Conservation (phyloP, 2,797 vertebrate species). For the Esox lucius region DNA sequence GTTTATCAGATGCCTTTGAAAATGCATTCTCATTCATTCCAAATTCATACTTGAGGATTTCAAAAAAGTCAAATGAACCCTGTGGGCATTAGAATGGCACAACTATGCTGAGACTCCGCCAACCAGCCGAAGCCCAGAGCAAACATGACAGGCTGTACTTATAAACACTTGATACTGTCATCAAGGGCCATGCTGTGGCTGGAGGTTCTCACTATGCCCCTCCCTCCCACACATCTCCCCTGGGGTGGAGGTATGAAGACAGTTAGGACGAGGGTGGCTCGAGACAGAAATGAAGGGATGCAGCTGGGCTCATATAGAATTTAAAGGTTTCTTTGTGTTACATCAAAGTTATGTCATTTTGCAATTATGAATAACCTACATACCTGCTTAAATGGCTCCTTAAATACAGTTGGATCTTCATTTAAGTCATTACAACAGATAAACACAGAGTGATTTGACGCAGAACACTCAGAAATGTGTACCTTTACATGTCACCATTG, state of each 20-base stretch:
- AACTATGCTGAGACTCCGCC: constrained; percentile 36
- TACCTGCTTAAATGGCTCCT: too few species aligned
- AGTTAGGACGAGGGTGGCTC: constrained; percentile 8
- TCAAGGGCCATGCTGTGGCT: constrained; percentile 32
- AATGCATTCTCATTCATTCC: constrained; percentile 42
- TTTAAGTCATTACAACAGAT: too few species aligned
- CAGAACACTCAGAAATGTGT: too few species aligned
- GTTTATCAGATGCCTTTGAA: constrained; percentile 46
- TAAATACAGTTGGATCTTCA: too few species aligned
- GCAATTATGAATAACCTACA: too few species aligned
- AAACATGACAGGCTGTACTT: constrained; percentile 45
- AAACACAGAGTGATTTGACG: too few species aligned
- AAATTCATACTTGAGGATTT: constrained; percentile 40
- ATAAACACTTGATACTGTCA: constrained; percentile 55
- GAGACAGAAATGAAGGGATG: background rate
- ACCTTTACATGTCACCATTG: too few species aligned
- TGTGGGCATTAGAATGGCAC: constrained; percentile 36
- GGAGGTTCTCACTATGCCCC: constrained; percentile 32
- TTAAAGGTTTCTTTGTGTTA: too few species aligned
- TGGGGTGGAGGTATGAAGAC: constrained; percentile 9
- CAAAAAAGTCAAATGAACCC: constrained; percentile 52
- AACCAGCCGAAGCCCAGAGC: constrained; percentile 22
- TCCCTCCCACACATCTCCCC: background rate
- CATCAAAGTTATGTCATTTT: too few species aligned
- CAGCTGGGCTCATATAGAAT: background rate